Conservation (phyloP, 2,888 invertebrate genomes). For the Agapetus fuscipes region DNA sequence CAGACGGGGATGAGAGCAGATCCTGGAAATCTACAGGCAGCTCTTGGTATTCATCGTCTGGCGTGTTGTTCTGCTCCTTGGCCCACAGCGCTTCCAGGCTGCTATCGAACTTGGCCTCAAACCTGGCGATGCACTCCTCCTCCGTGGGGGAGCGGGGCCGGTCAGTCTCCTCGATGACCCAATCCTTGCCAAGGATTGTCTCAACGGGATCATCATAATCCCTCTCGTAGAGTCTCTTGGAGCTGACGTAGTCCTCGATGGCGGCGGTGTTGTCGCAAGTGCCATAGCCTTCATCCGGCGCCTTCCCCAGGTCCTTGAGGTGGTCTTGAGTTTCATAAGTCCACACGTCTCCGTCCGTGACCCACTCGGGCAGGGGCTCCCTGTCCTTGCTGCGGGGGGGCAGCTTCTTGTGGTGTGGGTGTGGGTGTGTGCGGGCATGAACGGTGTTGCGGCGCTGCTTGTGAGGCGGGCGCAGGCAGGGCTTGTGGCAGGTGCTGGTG, state of each 20-base stretch:
- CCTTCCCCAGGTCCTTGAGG: constrained; percentile 38
- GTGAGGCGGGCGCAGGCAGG: constrained; percentile 34
- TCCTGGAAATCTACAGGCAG: constrained; percentile 52
- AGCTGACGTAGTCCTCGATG: constrained; percentile 25
- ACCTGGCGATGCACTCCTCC: constrained; percentile 46
- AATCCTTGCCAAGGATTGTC: constrained; percentile 30
- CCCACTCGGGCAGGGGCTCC: constrained; percentile 46
- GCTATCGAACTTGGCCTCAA: constrained; percentile 59
- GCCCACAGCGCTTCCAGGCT: constrained; percentile 60
- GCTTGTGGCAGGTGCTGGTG: constrained; percentile 30
- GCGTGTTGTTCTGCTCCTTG: constrained; percentile 39
- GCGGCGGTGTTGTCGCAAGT: constrained; percentile 39
- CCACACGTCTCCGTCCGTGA: constrained; percentile 44
- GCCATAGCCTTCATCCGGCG: constrained; percentile 43
- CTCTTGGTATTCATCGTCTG: constrained; percentile 48
- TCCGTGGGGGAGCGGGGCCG: constrained; percentile 35
- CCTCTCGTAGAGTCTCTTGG: constrained; percentile 27
- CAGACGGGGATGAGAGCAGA: constrained; percentile 48
- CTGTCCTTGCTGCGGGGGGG: constrained; percentile 26
- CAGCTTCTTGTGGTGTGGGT: constrained; percentile 1
- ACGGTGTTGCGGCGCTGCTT: constrained; percentile 4
- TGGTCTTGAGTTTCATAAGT: constrained; percentile 43
- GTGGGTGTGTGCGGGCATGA: not conserved
- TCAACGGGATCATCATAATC: constrained; percentile 28
- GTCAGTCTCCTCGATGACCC: constrained; percentile 32